Base-by-base conservation (phyloP, 2,797 vertebrate species). In the Cirrhinus mrigala region DNA sequence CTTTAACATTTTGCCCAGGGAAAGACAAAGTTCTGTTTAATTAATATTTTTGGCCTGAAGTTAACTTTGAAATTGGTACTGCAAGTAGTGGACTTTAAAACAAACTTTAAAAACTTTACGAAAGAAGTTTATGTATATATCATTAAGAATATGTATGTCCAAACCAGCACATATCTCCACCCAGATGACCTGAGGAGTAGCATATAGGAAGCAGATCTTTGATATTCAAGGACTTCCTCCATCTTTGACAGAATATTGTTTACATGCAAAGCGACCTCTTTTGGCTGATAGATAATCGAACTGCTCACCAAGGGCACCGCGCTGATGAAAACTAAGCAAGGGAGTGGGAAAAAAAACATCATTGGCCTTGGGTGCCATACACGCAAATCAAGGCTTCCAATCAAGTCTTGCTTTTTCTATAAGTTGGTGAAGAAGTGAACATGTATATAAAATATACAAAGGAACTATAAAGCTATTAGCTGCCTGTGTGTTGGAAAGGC, bases 221-320 rank as follows among this genome's bases (percentile, higher is more conserved):
- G 56, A 86, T 83, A 87, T 88, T 85, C 84, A 82, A 60, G 52
- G 48, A 40, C n/a, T 81, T 83, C 54, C 52, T 83, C 48, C 85
- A 66, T 77, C 73, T 86, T 87, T 86, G 84, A 83, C 44, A 33
- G 81, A 81, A 83, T 76, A 86, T 88, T 84, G 82, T 88, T 87
- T 85, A 87, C 71, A 87, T 89, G 82, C 86, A 87, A 86, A 86
- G 64, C 79, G 56, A 46, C 62, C n/a, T 81, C 79, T 84, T 82
- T 83, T 85, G 74, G 44, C 68, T 86, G 86, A 88, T 87, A 89
- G 54, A 87, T 84, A 81, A 88, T 89, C 52, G 74, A 85, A 87
- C 50, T 58, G 79, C 86, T 88, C 71, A 79, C 68, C 81, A 85
- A 87, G 85, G 85, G 64, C 81, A 70, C n/a, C 33, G 48, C 33